A percentile compares a stretch with the other conserved stretches of the same genome.
phyloP scores from a whole-genome alignment of 1,140 invertebrate species.

The Nephila pilipes region DNA sequence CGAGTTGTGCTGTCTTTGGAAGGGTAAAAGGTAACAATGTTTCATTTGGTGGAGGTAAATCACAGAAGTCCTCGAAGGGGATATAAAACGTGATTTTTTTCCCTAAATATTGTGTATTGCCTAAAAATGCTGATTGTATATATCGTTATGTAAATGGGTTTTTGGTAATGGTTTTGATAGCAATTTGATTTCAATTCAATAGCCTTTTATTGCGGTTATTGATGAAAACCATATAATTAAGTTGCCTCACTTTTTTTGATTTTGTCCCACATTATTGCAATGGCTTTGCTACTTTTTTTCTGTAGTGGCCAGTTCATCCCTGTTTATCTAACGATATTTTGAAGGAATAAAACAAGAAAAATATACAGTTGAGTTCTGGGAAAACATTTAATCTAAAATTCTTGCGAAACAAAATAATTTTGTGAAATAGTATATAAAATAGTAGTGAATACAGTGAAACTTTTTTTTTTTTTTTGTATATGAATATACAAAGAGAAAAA shows the following conservation, averaged over 20 bases:
- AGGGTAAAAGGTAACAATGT: constrained; percentile 8
- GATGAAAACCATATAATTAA: not conserved
- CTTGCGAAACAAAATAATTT: no score
- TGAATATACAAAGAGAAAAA: no score
- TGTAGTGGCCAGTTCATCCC: not conserved
- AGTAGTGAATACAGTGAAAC: no score
- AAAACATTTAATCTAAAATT: no score
- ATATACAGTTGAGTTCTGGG: no score
- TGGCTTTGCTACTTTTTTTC: not conserved
- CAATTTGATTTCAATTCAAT: not conserved
- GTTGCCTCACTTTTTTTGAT: not conserved
- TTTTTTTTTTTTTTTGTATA: no score
- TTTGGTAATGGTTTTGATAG: not conserved
- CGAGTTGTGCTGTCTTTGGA: constrained; percentile 9
- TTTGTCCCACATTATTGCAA: not conserved
- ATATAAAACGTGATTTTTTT: constrained; percentile 41
- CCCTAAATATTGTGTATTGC: not conserved
- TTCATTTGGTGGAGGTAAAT: not conserved
- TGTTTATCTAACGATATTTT: no score
- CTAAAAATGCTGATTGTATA: not conserved
- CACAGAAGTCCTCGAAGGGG: constrained; percentile 3
- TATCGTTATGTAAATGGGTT: not conserved
- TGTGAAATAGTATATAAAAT: no score
- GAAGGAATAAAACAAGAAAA: no score
- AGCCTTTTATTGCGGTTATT: not conserved